phyloP scores from a whole-genome alignment of 2,797 vertebrate genomes.

The Phoebastria nigripes region DNA sequence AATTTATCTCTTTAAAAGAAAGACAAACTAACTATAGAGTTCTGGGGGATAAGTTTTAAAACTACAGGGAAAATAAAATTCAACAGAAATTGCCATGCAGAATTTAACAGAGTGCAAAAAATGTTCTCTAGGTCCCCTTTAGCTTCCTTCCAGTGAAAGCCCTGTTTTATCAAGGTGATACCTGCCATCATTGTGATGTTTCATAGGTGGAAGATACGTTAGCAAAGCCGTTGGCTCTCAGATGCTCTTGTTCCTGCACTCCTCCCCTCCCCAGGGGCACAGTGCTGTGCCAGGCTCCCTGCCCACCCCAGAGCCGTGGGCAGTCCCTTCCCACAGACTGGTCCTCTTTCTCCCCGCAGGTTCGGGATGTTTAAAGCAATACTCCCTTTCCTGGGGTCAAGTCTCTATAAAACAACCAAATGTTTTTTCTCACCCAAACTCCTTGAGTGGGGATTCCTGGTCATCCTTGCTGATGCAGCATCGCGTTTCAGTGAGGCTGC shows the following conservation, averaged over 20 bases:
- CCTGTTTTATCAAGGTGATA: neutral
- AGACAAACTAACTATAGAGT: neutral
- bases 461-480: neutral
- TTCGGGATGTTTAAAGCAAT: neutral
- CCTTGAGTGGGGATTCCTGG: neutral
- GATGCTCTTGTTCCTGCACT: neutral
- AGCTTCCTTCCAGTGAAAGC: neutral
- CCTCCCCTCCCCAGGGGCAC: neutral
- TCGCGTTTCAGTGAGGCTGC: rapidly evolving
- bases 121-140: neutral
- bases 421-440: neutral
- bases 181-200: neutral
- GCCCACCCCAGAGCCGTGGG: no score
- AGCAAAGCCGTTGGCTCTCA: neutral
- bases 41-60: neutral
- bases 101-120: neutral
- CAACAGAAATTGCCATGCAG: neutral
- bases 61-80: neutral
- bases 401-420: neutral
- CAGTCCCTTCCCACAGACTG: neutral
- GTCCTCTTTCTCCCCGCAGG: neutral
- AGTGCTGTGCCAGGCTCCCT: neutral
- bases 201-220: neutral
- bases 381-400: neutral
- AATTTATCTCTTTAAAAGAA: neutral